These are phyloP conservation scores for Phalangium opilio DNA, from an alignment of 2,888 invertebrate genomes.

Conservation along the genomic window DNA sequence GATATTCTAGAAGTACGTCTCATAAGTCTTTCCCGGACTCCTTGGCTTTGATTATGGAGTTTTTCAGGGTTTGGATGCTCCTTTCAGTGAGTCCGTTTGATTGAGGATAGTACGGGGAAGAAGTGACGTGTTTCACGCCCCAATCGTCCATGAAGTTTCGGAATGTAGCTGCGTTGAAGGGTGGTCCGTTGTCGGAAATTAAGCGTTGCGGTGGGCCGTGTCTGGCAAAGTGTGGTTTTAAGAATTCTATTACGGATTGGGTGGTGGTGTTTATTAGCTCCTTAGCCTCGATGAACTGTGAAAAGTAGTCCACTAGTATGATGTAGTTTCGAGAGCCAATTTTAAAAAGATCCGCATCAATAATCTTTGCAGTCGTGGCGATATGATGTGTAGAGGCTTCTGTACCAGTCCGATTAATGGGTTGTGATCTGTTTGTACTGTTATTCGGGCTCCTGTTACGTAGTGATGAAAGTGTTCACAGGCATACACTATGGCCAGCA, in stretches of 20 bases:
- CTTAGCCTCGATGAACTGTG: conserved; percentile 4
- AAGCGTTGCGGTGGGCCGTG: neutral
- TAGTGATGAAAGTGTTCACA: no score
- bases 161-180: conserved; percentile 1
- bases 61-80: conserved; percentile 1
- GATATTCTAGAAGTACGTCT: conserved; percentile 5
- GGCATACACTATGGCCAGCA: no score
- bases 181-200: conserved; percentile 4
- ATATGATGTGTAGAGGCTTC: no score
- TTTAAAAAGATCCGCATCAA: conserved; percentile 11
- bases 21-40: neutral
- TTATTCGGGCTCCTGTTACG: no score
- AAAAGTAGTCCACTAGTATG: conserved; percentile 4
- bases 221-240: conserved; percentile 6
- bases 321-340: conserved; percentile 1
- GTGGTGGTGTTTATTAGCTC: neutral
- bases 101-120: conserved; percentile 1
- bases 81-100: conserved; percentile 3
- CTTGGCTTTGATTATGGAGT: conserved; percentile 3
- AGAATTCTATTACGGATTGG: conserved; percentile 2
- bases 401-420: no score
- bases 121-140: conserved; percentile 1
- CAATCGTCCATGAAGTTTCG: neutral
- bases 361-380: no score
- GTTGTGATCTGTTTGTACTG: conserved; percentile 29